Evolutionary conservation across 1,140 invertebrate species (phyloP), one percentile per base, ranked within the genome.

Genomic region (Antheraea mylitta): DNA sequence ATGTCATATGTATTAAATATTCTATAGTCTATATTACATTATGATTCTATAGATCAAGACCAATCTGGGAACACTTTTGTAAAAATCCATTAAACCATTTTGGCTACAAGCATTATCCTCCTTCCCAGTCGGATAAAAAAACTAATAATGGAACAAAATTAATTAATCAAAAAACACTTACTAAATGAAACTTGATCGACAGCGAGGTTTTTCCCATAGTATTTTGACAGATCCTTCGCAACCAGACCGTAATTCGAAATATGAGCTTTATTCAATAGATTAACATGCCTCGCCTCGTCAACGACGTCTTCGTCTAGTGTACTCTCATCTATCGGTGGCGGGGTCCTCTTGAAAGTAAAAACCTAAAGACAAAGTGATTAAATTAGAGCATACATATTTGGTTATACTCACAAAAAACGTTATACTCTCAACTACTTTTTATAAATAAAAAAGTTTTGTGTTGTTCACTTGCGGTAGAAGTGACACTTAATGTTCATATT

Each of bases 101-200:
- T 30, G 4, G 22, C 4, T 30, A 30, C 4, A 30, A 30, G 4
- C 22, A 30, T 30, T 30, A 30, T 30, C 22, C 22, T 30, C 4
- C 22, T 30, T 30, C 22, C 1, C 22, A 4, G 22, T 30, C 22
- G 22, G 22, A 30, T 30, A 30, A 16, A 53, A 53, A 53, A 7
- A 10, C 7, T 13, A 48, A 53, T 6, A 6, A 53, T 13, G 1
- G 16, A 53, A 53, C 16, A 53, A 53, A 53, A 16, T 53, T 16
- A 53, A 0, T 53, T 53, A 53, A 16, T 0, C 16, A 53, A 53
- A 13, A 53, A 37, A 60, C 18, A 84, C 85, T 87, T 69, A 92
- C 90, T 94, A 68, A 97, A 94, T 80, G 94, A 95, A 0, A 98
- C 83, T 76, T 95, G 94, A 75, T 96, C 93, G 0, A 97, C 96